Conservation (phyloP, 2,888 invertebrate species). For the Meliscaeva auricollis region DNA sequence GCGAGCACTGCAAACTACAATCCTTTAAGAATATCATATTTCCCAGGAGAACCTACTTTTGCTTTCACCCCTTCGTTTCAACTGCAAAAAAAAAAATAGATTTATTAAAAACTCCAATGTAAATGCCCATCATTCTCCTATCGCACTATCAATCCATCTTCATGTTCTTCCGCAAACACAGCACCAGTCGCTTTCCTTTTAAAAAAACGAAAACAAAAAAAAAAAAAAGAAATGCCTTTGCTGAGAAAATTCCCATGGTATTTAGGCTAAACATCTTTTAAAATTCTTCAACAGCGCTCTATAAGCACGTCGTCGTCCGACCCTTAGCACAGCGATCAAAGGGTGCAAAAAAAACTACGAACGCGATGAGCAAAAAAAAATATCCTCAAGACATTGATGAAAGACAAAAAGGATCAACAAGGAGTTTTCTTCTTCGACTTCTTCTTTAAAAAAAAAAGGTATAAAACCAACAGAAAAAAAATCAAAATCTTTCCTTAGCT, state of each 20-base stretch:
- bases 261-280: constrained; percentile 70
- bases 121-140: constrained; percentile 62
- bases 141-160: constrained; percentile 63
- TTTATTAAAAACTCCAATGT: constrained; percentile 52
- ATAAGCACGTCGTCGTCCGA: constrained; percentile 49
- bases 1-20: constrained; percentile 40
- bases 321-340: constrained; percentile 62
- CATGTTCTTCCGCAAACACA: constrained; percentile 65
- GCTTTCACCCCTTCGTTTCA: constrained; percentile 61
- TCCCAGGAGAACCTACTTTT: constrained; percentile 57
- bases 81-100: constrained; percentile 45
- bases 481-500: constrained; percentile 36
- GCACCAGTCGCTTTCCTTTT: constrained; percentile 26
- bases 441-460: constrained; percentile 2
- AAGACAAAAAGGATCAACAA: constrained; percentile 63
- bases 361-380: constrained; percentile 61
- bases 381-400: constrained; percentile 35
- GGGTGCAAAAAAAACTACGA: constrained; percentile 70
- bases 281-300: constrained; percentile 49
- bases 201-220: constrained; percentile 9
- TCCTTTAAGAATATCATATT: constrained; percentile 61
- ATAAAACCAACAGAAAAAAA: constrained; percentile 56
- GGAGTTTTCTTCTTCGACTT: constrained; percentile 33
- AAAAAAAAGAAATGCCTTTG: constrained; percentile 2
- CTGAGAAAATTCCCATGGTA: constrained; percentile 70